Base-by-base conservation (phyloP, 2,888 invertebrate species). In the Microplitis manilae region DNA sequence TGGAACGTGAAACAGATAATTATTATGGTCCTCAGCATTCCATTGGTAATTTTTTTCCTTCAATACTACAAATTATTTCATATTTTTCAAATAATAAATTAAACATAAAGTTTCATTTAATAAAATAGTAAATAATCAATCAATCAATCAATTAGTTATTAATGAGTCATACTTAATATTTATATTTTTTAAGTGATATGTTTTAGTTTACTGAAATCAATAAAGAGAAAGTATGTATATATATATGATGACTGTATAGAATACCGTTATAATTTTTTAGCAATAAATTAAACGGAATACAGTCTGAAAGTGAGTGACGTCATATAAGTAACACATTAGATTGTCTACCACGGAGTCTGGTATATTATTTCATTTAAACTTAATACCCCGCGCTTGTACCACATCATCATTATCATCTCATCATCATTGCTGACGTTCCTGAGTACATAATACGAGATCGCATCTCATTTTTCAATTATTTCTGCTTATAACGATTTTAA, bases 1-100 rank as follows among this genome's bases (percentile, higher is more conserved):
- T 38, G 82, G 87, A 88, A 88, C 78, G 83, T 85, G 82, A 79
- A 80, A 71, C 78, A 86, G 85, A 83, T 87, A 86, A 86, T 87
- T 85, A 86, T 79, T 80, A 79, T 84, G 81, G 80, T 81, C 84
- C 81, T 72, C 72, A 80, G 79, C 80, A 83, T 81, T 79, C 79
- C 75, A 76, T 78, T 81, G 82, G 79, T 77, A 77, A 77, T 76
- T 61, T 61, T 61, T 15, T 59, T 61, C 5, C 20, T 64, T 39
- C 40, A 40, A 7, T 13, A 39, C 40, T 13, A 61, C 40, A 9
- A 50, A 50, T 50, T 50, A 50, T 2, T 8, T 50, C 13, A 13
- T 13, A 50, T 50, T 50, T 50, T 50, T 5, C 13, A 5, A 50
- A 13, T 50, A 8, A 2, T 9, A 50, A 50, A 50, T 50, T 50